Evolutionary conservation across 2,888 invertebrate species (phyloP).

Genomic region (Aphodius granarius): DNA sequence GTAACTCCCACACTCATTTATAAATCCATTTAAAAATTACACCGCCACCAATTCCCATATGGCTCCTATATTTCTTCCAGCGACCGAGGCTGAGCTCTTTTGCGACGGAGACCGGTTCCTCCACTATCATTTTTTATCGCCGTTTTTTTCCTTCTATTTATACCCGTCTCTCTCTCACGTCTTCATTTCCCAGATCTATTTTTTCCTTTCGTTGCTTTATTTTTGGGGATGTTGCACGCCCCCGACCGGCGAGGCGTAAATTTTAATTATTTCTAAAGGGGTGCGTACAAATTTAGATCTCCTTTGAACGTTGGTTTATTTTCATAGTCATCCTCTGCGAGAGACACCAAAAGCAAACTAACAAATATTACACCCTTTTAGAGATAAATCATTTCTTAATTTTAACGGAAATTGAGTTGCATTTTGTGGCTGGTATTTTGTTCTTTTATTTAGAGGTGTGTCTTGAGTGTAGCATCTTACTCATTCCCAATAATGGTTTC

Average conservation of each 20-base stretch:
- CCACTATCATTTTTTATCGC: not conserved
- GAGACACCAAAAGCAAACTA: not conserved
- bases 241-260: not conserved
- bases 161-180: not conserved
- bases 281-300: not conserved
- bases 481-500: not conserved
- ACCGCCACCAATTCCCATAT: not conserved
- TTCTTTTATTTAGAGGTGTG: not conserved
- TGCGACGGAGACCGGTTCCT: not conserved
- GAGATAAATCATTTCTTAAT: not conserved
- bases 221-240: not conserved
- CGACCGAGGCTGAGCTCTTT: no score
- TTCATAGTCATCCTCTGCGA: not conserved
- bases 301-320: not conserved
- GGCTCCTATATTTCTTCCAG: not conserved
- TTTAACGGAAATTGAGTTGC: not conserved
- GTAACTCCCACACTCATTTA: slow-evolving; percentile 26
- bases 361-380: not conserved
- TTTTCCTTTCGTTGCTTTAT: not conserved
- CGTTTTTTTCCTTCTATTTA: not conserved
- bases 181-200: not conserved
- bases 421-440: no score
- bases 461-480: not conserved
- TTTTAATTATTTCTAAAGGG: not conserved
- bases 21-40: slow-evolving; percentile 28